Conservation (phyloP, 2,888 invertebrate genomes). For the Microdon myrmicae region DNA sequence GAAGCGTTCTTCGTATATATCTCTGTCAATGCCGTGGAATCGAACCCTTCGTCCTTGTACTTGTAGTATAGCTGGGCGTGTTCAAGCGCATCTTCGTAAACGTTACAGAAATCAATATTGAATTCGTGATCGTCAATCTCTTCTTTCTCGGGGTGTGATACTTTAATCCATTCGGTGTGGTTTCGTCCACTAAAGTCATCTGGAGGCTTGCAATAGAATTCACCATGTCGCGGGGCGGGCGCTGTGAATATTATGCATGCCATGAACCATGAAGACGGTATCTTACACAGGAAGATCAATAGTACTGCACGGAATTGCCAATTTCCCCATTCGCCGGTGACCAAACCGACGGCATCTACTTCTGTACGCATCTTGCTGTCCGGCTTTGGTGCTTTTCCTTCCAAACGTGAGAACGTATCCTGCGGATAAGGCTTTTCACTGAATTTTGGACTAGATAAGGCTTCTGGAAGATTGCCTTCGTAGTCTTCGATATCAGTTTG, state of each 20-base stretch:
- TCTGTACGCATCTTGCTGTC: constrained; percentile 62
- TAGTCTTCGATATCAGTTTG: constrained; percentile 1
- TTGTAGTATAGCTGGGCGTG: constrained; percentile 65
- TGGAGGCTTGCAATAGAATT: constrained; percentile 68
- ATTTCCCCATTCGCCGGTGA: constrained; percentile 67
- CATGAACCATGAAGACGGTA: constrained; percentile 69
- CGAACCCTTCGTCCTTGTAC: constrained; percentile 59
- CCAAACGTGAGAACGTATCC: constrained; percentile 60
- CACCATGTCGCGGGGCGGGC: constrained; percentile 66
- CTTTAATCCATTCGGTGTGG: constrained; percentile 65
- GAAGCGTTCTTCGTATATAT: constrained; percentile 60
- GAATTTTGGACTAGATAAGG: constrained; percentile 52
- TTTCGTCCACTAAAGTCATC: constrained; percentile 58
- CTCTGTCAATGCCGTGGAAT: constrained; percentile 62
- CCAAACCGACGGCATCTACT: constrained; percentile 66
- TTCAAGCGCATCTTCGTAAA: constrained; percentile 64
- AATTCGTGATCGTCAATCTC: constrained; percentile 65
- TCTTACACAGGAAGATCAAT: constrained; percentile 67
- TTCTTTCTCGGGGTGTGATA: constrained; percentile 66
- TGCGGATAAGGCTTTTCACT: constrained; percentile 60
- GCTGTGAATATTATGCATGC: constrained; percentile 69
- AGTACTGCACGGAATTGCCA: constrained; percentile 68
- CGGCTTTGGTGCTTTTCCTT: constrained; percentile 58
- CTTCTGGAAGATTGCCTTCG: constrained; percentile 23
- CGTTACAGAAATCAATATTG: constrained; percentile 66